Evolutionary conservation across 2,888 invertebrate genomes (phyloP).

Genomic region (Bimastos eiseni): DNA sequence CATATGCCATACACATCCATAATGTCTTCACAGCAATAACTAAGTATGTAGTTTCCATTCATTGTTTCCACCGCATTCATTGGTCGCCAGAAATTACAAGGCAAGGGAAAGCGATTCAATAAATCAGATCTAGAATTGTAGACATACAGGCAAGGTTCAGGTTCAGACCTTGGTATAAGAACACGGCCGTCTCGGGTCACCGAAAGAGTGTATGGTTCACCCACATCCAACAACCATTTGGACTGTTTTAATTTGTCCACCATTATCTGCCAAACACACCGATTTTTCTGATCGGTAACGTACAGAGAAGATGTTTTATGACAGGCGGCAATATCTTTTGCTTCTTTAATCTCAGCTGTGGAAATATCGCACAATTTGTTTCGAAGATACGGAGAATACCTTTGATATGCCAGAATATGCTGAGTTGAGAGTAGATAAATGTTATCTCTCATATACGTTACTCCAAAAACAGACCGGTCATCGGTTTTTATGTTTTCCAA

Average conservation of each 20-base stretch:
- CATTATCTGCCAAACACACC: not conserved
- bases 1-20: not conserved
- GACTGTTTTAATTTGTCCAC: not conserved
- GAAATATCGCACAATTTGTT: not conserved
- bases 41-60: not conserved
- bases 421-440: not conserved
- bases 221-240: not conserved
- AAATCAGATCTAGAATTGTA: not conserved
- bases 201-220: not conserved
- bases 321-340: not conserved
- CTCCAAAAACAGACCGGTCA: not conserved
- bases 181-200: not conserved
- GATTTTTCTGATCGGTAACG: not conserved
- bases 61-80: not conserved
- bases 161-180: not conserved
- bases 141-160: not conserved
- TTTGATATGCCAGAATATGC: not conserved
- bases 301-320: not conserved
- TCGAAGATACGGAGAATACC: not conserved
- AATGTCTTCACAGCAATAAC: not conserved
- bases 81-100: not conserved
- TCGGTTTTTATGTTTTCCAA: not conserved
- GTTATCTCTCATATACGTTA: not conserved
- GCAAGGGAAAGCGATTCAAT: not conserved
- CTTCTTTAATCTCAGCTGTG: not conserved